A percentile compares a stretch with the other conserved stretches of the same genome.
These are phyloP conservation scores for Apostichopus parvimensis DNA, from an alignment of 35 echinoderm and acorn worm species.

Conservation along the genomic window DNA sequence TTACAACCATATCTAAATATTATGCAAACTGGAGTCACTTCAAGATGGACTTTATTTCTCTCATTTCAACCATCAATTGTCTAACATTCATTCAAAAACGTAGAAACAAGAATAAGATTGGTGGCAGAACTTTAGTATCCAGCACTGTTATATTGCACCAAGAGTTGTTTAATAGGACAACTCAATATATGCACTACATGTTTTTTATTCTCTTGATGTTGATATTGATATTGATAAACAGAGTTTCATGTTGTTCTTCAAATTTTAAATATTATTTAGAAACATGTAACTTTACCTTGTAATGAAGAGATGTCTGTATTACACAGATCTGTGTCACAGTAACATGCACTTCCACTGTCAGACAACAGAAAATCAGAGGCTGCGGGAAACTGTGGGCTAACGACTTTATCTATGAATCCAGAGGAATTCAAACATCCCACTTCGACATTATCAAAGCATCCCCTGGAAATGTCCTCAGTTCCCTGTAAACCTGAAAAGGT, in stretches of 20 bases:
- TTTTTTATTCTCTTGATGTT: no score
- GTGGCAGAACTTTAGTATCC: no score
- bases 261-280: no score
- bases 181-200: no score
- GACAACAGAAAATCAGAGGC: neutral
- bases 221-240: no score
- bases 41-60: no score
- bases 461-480: neutral
- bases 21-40: neutral
- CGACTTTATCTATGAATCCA: neutral
- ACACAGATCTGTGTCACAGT: constrained; percentile 7
- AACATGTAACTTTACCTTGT: neutral
- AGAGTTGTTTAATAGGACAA: no score
- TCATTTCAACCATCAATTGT: no score
- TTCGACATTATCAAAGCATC: neutral
- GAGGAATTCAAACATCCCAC: neutral
- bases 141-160: no score
- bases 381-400: neutral
- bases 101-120: no score
- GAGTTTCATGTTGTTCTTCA: no score
- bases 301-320: neutral
- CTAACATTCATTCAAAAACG: no score
- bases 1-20: neutral
- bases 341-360: neutral
- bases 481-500: neutral